Evolutionary conservation across 35 echinoderm and acorn worm genomes (phyloP).

Genomic region (Apostichopus californicus): DNA sequence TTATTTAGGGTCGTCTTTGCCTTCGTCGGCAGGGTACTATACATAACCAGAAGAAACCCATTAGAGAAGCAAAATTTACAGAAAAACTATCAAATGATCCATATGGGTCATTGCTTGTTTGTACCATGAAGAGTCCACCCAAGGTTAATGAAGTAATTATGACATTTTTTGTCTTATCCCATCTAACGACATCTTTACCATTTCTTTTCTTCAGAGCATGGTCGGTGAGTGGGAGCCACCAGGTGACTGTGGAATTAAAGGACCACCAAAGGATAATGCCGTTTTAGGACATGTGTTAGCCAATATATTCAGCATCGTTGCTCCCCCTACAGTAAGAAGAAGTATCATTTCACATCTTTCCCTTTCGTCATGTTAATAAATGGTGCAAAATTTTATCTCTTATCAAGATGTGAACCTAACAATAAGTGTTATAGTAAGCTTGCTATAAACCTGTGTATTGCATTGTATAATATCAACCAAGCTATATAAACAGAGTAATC

Average conservation of each 20-base stretch:
- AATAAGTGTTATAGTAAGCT: background rate
- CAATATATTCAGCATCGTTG: slow-evolving; percentile 86
- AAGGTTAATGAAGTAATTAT: too few species aligned
- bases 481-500: too few species aligned
- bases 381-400: background rate
- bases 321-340: slow-evolving; percentile 87
- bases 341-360: background rate
- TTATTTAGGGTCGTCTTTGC: too few species aligned
- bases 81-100: too few species aligned
- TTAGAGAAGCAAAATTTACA: too few species aligned
- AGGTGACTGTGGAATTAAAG: slow-evolving; percentile 75
- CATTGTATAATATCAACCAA: too few species aligned
- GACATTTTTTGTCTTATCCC: background rate
- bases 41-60: too few species aligned
- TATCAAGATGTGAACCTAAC: background rate
- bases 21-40: too few species aligned
- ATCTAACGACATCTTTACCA: background rate
- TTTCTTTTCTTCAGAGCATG: slow-evolving; percentile 71
- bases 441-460: background rate
- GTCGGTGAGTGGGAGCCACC: slow-evolving; percentile 98
- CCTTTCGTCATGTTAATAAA: background rate
- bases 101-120: too few species aligned
- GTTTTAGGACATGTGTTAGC: slow-evolving; percentile 91
- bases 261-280: slow-evolving; percentile 83
- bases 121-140: too few species aligned